phyloP scores from a whole-genome alignment of 1,140 invertebrate species.

The Maconellicoccus hirsutus region DNA sequence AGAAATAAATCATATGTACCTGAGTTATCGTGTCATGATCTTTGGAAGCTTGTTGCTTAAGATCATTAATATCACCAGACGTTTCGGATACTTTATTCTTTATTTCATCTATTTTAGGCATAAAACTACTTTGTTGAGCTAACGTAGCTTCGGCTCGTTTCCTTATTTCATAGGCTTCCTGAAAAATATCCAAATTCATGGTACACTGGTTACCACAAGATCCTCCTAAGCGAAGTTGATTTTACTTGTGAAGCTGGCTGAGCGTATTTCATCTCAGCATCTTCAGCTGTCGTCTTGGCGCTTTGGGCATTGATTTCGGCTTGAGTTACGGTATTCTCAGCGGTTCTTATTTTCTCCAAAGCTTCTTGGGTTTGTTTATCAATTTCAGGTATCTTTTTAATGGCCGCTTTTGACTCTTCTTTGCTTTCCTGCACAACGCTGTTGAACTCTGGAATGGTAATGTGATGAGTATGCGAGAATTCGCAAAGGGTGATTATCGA shows the following conservation, averaged over 20 bases:
- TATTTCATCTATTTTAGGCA: conserved; percentile 63
- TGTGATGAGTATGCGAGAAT: too few relatives aligned
- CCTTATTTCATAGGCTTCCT: conserved; percentile 63
- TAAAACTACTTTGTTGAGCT: conserved; percentile 55
- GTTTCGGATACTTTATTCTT: conserved; percentile 56
- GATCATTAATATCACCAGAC: conserved; percentile 50
- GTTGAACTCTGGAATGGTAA: conserved; percentile 88
- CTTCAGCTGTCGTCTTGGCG: conserved; percentile 59
- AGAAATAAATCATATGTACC: conserved; percentile 39
- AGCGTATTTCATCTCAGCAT: conserved; percentile 59
- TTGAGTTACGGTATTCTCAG: conserved; percentile 45
- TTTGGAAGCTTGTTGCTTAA: conserved; percentile 58
- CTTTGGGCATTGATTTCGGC: conserved; percentile 66
- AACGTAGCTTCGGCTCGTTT: conserved; percentile 63
- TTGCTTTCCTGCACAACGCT: conserved; percentile 65
- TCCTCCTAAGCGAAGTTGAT: too few relatives aligned
- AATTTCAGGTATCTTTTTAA: conserved; percentile 45
- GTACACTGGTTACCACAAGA: too few relatives aligned
- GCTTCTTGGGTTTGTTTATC: conserved; percentile 51
- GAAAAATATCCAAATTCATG: conserved; percentile 29
- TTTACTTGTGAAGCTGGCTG: conserved; percentile 59
- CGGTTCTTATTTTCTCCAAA: conserved; percentile 43
- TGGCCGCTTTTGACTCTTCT: conserved; percentile 52
- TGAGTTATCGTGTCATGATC: conserved; percentile 61
- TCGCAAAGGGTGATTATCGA: too few relatives aligned